These are phyloP conservation scores for Terebella lapidaria DNA, from an alignment of 2,888 invertebrate genomes.

Conservation along the genomic window DNA sequence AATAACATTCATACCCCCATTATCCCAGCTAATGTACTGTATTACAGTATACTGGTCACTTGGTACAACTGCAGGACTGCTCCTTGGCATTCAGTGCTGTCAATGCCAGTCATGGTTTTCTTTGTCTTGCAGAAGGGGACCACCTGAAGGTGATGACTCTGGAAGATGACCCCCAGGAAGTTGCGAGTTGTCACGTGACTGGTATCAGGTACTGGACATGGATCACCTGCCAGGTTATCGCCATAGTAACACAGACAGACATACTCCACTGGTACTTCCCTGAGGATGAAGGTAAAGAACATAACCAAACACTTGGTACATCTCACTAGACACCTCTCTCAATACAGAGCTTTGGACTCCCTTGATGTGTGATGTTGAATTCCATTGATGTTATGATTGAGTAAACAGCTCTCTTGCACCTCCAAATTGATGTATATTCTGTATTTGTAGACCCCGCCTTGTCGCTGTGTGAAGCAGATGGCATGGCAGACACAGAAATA, in stretches of 20 bases:
- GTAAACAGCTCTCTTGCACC: not conserved
- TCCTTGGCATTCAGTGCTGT: no score
- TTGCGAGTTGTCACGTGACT: not conserved
- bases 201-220: not conserved
- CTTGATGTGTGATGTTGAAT: no score
- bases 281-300: not conserved
- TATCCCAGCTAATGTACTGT: no score
- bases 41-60: no score
- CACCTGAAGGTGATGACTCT: not conserved
- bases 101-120: no score
- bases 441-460: not conserved
- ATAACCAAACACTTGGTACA: not conserved
- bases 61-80: no score
- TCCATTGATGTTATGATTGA: not conserved
- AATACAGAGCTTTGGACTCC: no score
- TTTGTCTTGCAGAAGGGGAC: no score
- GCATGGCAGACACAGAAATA: not conserved
- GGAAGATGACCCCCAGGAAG: not conserved
- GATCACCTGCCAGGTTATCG: not conserved
- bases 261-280: not conserved
- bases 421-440: no score
- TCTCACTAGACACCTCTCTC: no score
- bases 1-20: no score
- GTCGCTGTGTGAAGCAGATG: not conserved
- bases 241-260: not conserved